Conservation (phyloP, 1,140 invertebrate genomes). For the Lamellibrachia luymesi region DNA sequence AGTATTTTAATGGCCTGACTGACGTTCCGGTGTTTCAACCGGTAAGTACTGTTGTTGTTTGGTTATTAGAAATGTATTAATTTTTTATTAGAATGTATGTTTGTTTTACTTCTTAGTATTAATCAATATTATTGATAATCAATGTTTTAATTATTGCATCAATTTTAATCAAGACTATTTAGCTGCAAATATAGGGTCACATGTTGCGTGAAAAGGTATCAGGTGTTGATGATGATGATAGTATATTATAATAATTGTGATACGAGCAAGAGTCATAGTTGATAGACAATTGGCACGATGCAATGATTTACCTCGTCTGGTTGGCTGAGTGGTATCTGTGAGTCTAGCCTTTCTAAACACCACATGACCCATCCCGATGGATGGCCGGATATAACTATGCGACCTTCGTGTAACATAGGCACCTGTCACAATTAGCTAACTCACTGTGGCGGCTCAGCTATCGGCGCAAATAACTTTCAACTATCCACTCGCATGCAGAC, state of each 20-base stretch:
- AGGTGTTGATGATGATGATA: too few relatives aligned
- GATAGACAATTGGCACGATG: background rate
- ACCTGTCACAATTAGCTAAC: background rate
- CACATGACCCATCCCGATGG: too few relatives aligned
- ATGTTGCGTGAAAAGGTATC: too few relatives aligned
- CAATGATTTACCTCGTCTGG: background rate
- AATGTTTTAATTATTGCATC: background rate
- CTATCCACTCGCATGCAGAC: background rate
- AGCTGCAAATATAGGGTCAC: background rate
- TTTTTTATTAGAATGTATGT: background rate
- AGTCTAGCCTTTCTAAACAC: background rate
- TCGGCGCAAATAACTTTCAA: background rate
- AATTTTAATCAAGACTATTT: background rate
- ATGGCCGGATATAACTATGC: background rate
- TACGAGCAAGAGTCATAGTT: too few relatives aligned
- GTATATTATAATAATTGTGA: too few relatives aligned
- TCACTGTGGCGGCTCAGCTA: background rate
- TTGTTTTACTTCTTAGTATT: background rate
- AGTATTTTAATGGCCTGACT: background rate
- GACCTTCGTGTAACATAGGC: background rate
- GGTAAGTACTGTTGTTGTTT: background rate
- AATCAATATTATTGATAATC: background rate
- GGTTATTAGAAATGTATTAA: background rate
- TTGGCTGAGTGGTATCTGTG: background rate
- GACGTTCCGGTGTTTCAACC: background rate